A percentile compares a stretch with the other conserved stretches of the same genome.
Conservation (phyloP, 2,797 vertebrate genomes). For the Falco concolor region DNA sequence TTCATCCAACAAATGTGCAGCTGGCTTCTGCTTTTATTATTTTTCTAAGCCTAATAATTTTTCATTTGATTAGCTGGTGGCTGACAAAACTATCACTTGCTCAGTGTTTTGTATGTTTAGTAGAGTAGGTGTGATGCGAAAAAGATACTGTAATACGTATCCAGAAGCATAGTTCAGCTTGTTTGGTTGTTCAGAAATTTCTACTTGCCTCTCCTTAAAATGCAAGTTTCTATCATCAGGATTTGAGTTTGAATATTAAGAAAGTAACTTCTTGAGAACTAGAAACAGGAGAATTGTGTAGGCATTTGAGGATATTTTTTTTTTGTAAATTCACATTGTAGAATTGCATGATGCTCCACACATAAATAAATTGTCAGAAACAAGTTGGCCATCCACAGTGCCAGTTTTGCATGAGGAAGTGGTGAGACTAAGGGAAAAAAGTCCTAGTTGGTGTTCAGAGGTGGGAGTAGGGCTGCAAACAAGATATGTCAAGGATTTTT, state of each 20-base stretch:
- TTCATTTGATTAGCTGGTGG: conserved; percentile 59
- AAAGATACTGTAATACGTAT: not conserved
- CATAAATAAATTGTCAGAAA: not conserved
- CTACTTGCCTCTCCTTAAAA: not conserved
- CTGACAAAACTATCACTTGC: conserved; percentile 56
- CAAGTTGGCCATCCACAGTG: not conserved
- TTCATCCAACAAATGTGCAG: conserved; percentile 60
- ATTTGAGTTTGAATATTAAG: not conserved
- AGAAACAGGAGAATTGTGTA: not conserved
- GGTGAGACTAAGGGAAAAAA: not conserved
- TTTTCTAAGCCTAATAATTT: conserved; percentile 57
- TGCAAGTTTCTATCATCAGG: not conserved
- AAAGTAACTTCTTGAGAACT: not conserved
- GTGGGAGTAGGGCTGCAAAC: not conserved
- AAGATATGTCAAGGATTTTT: not conserved
- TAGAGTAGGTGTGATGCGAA: not conserved
- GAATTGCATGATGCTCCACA: not conserved
- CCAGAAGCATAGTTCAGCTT: not conserved
- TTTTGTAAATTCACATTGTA: not conserved
- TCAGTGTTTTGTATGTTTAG: conserved; percentile 39
- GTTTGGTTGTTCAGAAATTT: not conserved
- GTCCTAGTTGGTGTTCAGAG: not conserved
- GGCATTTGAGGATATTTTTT: not conserved
- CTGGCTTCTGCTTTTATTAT: conserved; percentile 63
- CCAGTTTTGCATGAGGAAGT: not conserved